phyloP scores from a whole-genome alignment of 2,113 vertebrate genomes.

The Platanista minor region DNA sequence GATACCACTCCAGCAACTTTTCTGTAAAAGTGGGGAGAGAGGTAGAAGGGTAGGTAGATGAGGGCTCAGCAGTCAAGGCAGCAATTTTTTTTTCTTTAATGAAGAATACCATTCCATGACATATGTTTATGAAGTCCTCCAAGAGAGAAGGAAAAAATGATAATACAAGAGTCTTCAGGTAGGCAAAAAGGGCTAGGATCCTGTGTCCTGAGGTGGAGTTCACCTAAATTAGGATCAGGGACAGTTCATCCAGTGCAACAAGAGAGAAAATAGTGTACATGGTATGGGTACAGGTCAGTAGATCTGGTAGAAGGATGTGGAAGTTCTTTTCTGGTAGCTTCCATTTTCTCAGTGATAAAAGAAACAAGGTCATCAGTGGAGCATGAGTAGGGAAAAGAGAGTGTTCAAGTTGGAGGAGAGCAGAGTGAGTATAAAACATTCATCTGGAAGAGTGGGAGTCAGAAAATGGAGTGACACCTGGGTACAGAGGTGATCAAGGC shows the following conservation, averaged over 20 bases:
- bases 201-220: neutral
- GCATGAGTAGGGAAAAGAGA: neutral
- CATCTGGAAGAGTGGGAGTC: neutral
- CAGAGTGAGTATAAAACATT: neutral
- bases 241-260: neutral
- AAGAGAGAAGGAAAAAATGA: neutral
- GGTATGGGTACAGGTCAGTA: neutral
- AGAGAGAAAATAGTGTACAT: neutral
- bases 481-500: neutral
- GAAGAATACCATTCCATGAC: neutral
- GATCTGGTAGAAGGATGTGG: neutral
- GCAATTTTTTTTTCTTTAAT: neutral
- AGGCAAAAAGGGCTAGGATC: neutral
- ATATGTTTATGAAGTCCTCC: neutral
- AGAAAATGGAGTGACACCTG: neutral
- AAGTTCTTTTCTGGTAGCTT: neutral
- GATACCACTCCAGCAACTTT: neutral
- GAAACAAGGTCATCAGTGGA: neutral
- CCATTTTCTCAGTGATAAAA: neutral
- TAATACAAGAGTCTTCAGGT: neutral
- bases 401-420: neutral
- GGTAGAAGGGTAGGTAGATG: neutral
- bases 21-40: neutral
- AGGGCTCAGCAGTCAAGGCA: neutral
- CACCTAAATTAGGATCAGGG: neutral